These are phyloP conservation scores for Setipinna tenuifilis DNA, from an alignment of 2,797 vertebrate genomes.

Conservation along the genomic window DNA sequence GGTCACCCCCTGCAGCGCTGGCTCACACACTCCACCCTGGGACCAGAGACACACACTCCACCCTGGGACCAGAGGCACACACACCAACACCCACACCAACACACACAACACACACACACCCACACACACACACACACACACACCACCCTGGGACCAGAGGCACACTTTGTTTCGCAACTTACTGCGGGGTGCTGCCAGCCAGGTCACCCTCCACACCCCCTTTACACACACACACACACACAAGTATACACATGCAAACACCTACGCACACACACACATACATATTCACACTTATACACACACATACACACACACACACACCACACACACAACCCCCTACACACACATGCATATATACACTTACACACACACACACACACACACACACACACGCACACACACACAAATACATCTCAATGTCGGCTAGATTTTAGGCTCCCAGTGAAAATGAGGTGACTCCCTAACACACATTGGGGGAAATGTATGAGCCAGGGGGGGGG, in stretches of 20 bases:
- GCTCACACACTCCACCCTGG: background rate
- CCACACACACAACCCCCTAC: background rate
- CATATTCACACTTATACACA: background rate
- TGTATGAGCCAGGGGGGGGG: too few relatives aligned
- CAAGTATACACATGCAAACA: background rate
- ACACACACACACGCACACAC: background rate
- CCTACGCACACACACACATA: background rate
- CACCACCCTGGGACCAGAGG: constrained; percentile 42
- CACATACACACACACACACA: background rate
- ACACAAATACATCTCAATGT: background rate
- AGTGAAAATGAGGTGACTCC: background rate
- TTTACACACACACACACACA: background rate
- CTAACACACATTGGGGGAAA: background rate
- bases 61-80: too few relatives aligned
- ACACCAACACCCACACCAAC: too few relatives aligned
- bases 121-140: too few relatives aligned
- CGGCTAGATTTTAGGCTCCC: background rate
- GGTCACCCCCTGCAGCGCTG: too few relatives aligned
- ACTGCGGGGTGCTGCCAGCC: constrained; percentile 25
- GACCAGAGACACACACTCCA: too few relatives aligned
- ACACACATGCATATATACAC: background rate
- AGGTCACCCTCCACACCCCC: constrained; percentile 37
- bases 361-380: constrained; percentile 12
- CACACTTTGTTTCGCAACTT: constrained; percentile 48
- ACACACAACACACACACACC: too few relatives aligned